Conservation (phyloP, 2,888 invertebrate genomes). For the Hemithea aestivaria region DNA sequence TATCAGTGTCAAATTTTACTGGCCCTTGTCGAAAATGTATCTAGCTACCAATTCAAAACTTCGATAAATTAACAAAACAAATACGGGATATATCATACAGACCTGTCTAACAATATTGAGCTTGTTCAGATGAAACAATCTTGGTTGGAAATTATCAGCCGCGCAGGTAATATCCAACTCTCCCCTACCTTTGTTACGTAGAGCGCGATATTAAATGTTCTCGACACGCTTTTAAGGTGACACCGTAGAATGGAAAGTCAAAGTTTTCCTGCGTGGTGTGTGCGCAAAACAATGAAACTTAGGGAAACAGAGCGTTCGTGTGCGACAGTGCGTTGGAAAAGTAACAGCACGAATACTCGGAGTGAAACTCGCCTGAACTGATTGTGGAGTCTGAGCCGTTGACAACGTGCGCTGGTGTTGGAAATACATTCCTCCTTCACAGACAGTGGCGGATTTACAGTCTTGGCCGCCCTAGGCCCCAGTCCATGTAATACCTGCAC, state of each 20-base stretch:
- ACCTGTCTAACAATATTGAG: too few species aligned
- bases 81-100: too few species aligned
- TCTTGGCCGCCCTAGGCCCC: too few species aligned
- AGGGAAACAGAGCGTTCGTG: conserved; percentile 77
- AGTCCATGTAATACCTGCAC: too few species aligned
- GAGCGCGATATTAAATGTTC: conserved; percentile 12
- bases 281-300: conserved; percentile 64
- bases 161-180: too few species aligned
- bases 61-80: too few species aligned
- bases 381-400: conserved; percentile 42
- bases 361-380: conserved; percentile 76
- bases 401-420: conserved; percentile 20
- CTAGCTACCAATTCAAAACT: too few species aligned
- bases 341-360: conserved; percentile 76
- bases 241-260: conserved; percentile 60
- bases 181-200: not conserved
- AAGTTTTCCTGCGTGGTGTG: conserved; percentile 55
- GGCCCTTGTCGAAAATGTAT: too few species aligned
- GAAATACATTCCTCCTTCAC: conserved; percentile 60
- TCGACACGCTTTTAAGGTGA: conserved; percentile 29
- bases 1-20: too few species aligned
- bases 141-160: too few species aligned
- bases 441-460: conserved; percentile 23
- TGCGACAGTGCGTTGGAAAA: conserved; percentile 76
- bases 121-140: too few species aligned